Base-by-base conservation (phyloP, 2,888 invertebrate species). In the Sialis fuliginosa region DNA sequence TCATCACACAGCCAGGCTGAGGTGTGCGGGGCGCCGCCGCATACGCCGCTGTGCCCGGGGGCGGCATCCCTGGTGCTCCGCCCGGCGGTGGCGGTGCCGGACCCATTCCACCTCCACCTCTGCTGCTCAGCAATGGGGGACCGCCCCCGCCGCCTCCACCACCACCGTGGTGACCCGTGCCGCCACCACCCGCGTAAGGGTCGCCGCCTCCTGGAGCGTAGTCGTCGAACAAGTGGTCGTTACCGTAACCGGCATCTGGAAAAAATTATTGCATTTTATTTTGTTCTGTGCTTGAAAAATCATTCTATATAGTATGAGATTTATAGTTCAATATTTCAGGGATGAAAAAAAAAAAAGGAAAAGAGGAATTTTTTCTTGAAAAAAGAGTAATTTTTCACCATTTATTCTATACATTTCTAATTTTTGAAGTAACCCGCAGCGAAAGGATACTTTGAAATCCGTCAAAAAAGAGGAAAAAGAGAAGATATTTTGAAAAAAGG, bases 1-100 rank as follows among this genome's bases (percentile, higher is more conserved):
- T 96, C 74, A 96, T 84, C 51, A 97, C 96, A 44, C 89, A 84
- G 45, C 88, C 89, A 61, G 88, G 81, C 59, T 77, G 79, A 59
- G 42, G 42, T 7, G 37, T 13, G 8, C 39, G 42, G 60, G 39
- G 37, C 33, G 45, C 37, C 10, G 42, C 39, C 10, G 45, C 42
- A 33, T 43, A 32, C 9, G 37, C 47, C 10, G 40, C 30, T 44
- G 40, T 6, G 70, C 68, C 52, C 72, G 66, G 31, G 66, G 69
- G 56, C 59, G 49, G 54, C 58, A 47, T 60, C 64, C 31, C 63
- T 57, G 22, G 56, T 58, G 49, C 62, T 63, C 7, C 61, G 57
- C 46, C 37, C 6, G 12, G 37, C 7, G 37, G 37, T 34, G 60
- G 61, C 40, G 48, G 42, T 31, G 35, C 46, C 22, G 22, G 22